phyloP scores from a whole-genome alignment of 1,140 invertebrate genomes.

The Potamilus streckersoni region DNA sequence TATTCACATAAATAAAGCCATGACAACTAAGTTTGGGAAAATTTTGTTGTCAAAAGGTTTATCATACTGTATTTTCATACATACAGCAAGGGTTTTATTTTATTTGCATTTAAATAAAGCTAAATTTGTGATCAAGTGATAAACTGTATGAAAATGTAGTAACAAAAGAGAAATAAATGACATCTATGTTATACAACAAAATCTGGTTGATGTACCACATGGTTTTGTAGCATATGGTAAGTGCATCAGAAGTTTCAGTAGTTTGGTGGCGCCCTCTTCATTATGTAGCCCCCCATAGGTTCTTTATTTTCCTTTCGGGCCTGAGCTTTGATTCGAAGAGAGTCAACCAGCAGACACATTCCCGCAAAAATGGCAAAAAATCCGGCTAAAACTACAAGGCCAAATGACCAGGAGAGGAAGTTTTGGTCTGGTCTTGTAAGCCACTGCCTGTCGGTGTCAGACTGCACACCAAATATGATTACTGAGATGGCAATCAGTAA shows the following conservation, averaged over 20 bases:
- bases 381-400: constrained; percentile 86
- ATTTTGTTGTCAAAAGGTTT: too few species aligned
- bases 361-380: constrained; percentile 73
- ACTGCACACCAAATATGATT: constrained; percentile 89
- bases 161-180: too few species aligned
- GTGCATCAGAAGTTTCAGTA: neutral
- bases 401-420: constrained; percentile 95
- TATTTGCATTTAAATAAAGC: too few species aligned
- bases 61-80: too few species aligned
- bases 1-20: too few species aligned
- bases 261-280: constrained; percentile 19
- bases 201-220: too few species aligned
- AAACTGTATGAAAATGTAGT: too few species aligned
- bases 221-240: too few species aligned
- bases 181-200: too few species aligned
- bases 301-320: constrained; percentile 9
- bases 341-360: constrained; percentile 32
- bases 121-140: too few species aligned
- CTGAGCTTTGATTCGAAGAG: constrained; percentile 2
- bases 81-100: too few species aligned
- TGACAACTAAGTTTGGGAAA: too few species aligned
- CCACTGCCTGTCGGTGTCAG: constrained; percentile 89
- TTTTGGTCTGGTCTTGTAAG: constrained; percentile 95
- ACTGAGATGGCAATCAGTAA: constrained; percentile 85
- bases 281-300: constrained; percentile 19